A percentile compares a stretch with the other conserved stretches of the same genome.
Evolutionary conservation across 2,113 vertebrate genomes (phyloP).

Genomic region (Mus pahari): DNA sequence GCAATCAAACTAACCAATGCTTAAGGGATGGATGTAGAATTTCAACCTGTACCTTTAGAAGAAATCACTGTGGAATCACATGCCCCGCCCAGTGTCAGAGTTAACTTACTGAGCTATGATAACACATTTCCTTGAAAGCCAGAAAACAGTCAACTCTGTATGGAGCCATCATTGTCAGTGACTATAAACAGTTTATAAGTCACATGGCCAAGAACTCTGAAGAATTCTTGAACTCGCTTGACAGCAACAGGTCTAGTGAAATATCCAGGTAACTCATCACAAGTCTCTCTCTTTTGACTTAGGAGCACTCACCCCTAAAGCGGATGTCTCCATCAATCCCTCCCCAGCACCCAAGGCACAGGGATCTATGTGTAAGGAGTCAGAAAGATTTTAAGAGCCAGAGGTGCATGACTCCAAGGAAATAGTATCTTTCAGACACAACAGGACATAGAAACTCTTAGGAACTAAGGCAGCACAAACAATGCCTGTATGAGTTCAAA

Average conservation of each 20-base stretch:
- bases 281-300: background rate
- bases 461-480: background rate
- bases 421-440: background rate
- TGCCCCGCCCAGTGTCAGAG: background rate
- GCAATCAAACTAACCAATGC: background rate
- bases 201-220: background rate
- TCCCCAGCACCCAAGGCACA: background rate
- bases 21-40: background rate
- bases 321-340: background rate
- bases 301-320: background rate
- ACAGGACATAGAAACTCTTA: background rate
- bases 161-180: too few relatives aligned
- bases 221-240: background rate
- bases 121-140: background rate
- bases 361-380: background rate
- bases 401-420: background rate
- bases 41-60: background rate
- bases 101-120: background rate
- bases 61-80: accelerated
- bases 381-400: background rate
- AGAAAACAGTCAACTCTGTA: background rate
- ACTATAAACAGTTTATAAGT: background rate
- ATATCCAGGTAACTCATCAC: background rate
- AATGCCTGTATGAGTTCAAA: background rate
- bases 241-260: background rate